Evolutionary conservation across 2,888 invertebrate genomes (phyloP).

Genomic region (Leptogaster cylindrica): DNA sequence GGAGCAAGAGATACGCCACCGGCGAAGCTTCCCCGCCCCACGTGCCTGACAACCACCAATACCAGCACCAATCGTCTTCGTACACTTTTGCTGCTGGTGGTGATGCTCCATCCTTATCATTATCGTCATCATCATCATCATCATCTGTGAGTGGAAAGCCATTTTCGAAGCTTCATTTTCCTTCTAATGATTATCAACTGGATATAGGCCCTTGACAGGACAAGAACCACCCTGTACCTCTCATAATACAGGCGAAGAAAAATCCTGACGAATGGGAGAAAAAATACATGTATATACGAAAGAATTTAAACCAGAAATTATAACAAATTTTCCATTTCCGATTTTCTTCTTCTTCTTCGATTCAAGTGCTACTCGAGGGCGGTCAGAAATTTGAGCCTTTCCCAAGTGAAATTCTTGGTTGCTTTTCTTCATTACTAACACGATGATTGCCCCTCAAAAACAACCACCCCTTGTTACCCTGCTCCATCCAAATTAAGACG

Average conservation of each 20-base stretch:
- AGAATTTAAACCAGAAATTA: slow-evolving; percentile 39
- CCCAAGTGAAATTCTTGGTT: neutral
- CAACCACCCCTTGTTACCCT: slow-evolving; percentile 18
- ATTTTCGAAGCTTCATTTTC: slow-evolving; percentile 1
- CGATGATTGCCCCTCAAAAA: slow-evolving; percentile 3
- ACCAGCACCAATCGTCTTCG: no score
- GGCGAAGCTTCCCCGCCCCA: no score
- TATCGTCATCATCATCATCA: neutral
- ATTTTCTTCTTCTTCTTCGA: slow-evolving; percentile 18
- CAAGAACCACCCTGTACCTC: neutral
- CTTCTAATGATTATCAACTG: neutral
- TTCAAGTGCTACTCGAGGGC: slow-evolving; percentile 1
- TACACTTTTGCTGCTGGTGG: no score
- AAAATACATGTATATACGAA: neutral
- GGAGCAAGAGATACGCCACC: neutral
- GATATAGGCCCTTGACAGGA: neutral
- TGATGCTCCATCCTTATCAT: neutral
- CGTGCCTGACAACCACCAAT: no score
- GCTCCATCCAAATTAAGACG: neutral
- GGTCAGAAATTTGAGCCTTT: neutral
- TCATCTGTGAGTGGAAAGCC: neutral
- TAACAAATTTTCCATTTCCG: slow-evolving; percentile 44
- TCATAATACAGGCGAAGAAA: neutral
- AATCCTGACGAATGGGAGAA: neutral
- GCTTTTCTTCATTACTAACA: slow-evolving; percentile 4